These are phyloP conservation scores for Aspidiotus destructor DNA, from an alignment of 2,888 invertebrate species.

Conservation along the genomic window DNA sequence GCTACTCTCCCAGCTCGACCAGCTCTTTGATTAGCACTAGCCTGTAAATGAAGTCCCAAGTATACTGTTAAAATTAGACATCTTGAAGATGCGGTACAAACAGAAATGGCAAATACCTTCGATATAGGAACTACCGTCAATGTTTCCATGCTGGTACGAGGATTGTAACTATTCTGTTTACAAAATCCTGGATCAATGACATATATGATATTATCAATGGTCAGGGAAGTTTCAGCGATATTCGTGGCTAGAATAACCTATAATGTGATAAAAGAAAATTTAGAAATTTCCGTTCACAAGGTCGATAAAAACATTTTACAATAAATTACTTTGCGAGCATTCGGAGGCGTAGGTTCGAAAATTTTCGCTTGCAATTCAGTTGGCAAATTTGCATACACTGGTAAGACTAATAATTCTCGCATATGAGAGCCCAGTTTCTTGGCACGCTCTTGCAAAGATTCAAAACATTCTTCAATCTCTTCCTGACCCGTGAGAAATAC, in stretches of 20 bases:
- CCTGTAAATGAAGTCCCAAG: constrained; percentile 41
- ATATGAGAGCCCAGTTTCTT: constrained; percentile 87
- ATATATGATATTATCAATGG: constrained; percentile 97
- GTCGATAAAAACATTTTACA: neutral
- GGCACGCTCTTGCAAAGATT: constrained; percentile 79
- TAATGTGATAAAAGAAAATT: constrained; percentile 11
- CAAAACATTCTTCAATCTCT: constrained; percentile 74
- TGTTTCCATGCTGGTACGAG: constrained; percentile 96
- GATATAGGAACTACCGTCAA: constrained; percentile 97
- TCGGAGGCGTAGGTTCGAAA: constrained; percentile 93
- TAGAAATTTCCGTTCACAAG: neutral
- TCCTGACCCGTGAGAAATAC: constrained; percentile 80
- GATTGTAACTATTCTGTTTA: constrained; percentile 97
- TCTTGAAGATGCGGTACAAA: neutral
- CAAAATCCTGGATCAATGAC: constrained; percentile 99
- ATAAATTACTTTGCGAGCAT: constrained; percentile 67
- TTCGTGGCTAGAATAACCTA: constrained; percentile 92
- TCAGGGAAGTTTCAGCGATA: constrained; percentile 97
- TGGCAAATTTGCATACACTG: constrained; percentile 96
- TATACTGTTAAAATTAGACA: neutral
- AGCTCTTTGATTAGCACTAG: constrained; percentile 94
- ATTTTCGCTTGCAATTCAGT: constrained; percentile 99
- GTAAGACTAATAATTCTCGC: constrained; percentile 80
- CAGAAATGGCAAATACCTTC: constrained; percentile 46
- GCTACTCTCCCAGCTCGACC: constrained; percentile 92